phyloP scores from a whole-genome alignment of 2,113 vertebrate species.

The Crotalus helleri region DNA sequence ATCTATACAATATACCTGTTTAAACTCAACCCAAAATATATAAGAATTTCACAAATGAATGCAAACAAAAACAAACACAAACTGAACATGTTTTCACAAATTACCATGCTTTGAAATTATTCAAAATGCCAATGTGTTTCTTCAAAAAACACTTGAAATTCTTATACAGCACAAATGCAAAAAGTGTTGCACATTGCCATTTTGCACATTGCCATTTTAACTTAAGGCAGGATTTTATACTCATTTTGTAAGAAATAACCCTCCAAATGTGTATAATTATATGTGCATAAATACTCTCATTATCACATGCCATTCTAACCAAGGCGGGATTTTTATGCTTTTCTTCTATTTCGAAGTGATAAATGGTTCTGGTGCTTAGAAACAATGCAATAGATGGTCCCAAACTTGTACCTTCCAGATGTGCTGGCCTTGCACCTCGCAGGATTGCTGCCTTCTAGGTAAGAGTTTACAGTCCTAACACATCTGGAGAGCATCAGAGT shows the following conservation, averaged over 20 bases:
- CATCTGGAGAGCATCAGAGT: background rate
- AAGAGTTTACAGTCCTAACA: background rate
- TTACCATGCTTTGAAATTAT: background rate
- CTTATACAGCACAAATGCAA: background rate
- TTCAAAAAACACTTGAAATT: background rate
- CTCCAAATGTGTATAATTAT: background rate
- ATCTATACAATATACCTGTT: background rate
- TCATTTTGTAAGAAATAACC: background rate
- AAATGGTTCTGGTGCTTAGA: background rate
- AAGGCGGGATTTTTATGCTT: background rate
- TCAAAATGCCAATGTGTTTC: background rate
- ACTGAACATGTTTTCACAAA: background rate
- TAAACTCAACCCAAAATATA: background rate
- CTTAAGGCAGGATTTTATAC: background rate
- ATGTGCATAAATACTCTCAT: background rate
- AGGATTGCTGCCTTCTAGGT: background rate
- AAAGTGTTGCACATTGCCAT: background rate
- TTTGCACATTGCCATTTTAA: background rate
- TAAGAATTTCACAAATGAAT: background rate
- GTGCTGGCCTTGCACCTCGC: background rate
- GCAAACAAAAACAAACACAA: background rate
- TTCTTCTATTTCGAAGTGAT: background rate
- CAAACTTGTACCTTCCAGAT: background rate
- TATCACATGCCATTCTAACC: background rate
- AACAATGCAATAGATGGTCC: background rate